Percentiles rank a stretch among this genome's conserved stretches.
Conservation (phyloP, 2,888 invertebrate genomes). For the Sphaeridia pumilis region DNA sequence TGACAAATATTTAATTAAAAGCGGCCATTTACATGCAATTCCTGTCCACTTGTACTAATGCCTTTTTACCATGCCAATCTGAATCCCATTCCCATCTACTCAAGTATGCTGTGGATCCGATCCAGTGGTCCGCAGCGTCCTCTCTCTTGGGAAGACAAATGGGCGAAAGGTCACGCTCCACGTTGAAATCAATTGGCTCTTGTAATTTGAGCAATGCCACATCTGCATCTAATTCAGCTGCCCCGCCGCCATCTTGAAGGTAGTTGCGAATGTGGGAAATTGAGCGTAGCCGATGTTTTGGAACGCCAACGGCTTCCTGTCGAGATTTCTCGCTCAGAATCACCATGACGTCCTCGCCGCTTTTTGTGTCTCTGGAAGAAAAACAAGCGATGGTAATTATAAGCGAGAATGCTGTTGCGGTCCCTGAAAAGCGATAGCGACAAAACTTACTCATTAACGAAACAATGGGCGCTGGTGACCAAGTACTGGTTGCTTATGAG, state of each 20-base stretch:
- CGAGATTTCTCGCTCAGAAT: constrained; percentile 4
- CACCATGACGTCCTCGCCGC: constrained; percentile 4
- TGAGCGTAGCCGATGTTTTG: constrained; percentile 4
- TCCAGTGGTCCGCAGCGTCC: neutral
- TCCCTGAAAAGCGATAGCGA: too few species aligned
- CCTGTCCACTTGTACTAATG: too few species aligned
- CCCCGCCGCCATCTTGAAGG: neutral
- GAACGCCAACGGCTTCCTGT: neutral
- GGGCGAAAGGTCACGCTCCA: neutral
- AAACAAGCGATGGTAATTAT: too few species aligned
- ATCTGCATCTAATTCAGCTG: constrained; percentile 10
- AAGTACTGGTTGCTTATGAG: constrained; percentile 11
- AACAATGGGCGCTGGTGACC: constrained; percentile 13
- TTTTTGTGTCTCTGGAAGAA: constrained; percentile 1
- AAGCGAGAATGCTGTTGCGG: too few species aligned
- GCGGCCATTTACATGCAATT: too few species aligned
- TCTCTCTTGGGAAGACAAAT: constrained; percentile 13
- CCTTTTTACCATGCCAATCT: constrained; percentile 9
- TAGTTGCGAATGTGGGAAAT: constrained; percentile 1
- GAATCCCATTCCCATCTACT: constrained; percentile 11
- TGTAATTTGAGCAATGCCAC: constrained; percentile 10
- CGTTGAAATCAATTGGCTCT: constrained; percentile 3
- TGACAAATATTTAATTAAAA: neutral
- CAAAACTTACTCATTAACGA: constrained; percentile 1
- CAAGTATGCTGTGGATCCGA: neutral